Evolutionary conservation across 2,113 vertebrate genomes (phyloP).

Genomic region (Stigmatopora nigra): DNA sequence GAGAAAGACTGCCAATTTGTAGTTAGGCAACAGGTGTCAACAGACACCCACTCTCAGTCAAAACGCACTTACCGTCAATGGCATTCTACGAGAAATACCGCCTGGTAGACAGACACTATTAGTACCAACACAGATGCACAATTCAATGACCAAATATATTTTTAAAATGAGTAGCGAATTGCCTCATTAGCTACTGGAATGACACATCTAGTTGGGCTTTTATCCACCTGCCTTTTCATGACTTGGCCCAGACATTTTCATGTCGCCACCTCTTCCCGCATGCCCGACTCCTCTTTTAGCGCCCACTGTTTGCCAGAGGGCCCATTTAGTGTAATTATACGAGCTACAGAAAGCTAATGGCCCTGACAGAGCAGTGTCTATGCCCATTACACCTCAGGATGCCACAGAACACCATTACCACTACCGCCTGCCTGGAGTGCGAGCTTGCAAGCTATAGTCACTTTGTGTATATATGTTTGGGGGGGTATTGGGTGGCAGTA

Average conservation of each 20-base stretch:
- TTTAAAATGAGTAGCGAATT: background rate
- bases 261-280: background rate
- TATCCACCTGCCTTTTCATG: conserved; percentile 10
- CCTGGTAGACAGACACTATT: background rate
- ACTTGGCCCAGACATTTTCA: background rate
- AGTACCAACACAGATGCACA: background rate
- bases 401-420: conserved; percentile 62
- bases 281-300: conserved; percentile 46
- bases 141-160: background rate
- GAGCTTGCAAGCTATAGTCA: conserved; percentile 24
- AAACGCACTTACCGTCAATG: too few relatives aligned
- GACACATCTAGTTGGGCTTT: conserved; percentile 5
- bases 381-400: conserved; percentile 60
- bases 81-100: too few relatives aligned
- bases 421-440: conserved; percentile 29
- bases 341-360: conserved; percentile 63
- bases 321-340: conserved; percentile 67
- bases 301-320: conserved; percentile 61
- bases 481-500: background rate
- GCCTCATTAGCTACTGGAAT: background rate
- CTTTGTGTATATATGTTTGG: background rate
- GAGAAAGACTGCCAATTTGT: too few relatives aligned
- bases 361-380: conserved; percentile 51
- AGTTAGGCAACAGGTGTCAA: too few relatives aligned
- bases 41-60: too few relatives aligned